Percentiles rank a stretch among this genome's conserved stretches.
phyloP scores from a whole-genome alignment of 2,113 vertebrate genomes.

The Tamias sibiricus region DNA sequence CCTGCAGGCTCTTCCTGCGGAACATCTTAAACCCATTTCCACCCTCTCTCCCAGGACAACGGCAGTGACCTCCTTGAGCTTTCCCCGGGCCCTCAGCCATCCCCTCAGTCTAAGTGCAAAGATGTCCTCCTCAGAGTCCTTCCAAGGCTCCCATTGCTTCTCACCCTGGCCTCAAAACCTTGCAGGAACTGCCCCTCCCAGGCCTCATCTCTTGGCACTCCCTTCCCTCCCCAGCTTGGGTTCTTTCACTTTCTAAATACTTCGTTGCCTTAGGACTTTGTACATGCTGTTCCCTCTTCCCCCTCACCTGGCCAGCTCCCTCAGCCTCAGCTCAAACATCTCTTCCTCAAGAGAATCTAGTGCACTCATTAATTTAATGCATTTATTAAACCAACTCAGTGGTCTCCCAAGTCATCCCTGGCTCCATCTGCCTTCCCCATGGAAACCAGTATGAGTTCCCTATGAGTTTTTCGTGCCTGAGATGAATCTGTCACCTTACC shows the following conservation, averaged over 20 bases:
- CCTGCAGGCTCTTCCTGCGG: not conserved
- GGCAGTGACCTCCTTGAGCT: not conserved
- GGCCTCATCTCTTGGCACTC: not conserved
- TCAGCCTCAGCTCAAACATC: not conserved
- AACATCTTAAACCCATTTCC: not conserved
- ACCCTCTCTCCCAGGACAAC: not conserved
- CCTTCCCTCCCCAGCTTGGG: not conserved
- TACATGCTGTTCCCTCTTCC: not conserved
- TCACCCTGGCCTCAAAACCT: not conserved
- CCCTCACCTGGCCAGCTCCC: not conserved
- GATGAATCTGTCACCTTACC: not conserved
- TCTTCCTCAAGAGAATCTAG: not conserved
- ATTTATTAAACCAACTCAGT: not conserved
- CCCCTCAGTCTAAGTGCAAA: not conserved
- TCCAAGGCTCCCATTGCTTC: not conserved
- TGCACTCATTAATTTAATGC: not conserved
- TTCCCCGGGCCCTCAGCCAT: not conserved
- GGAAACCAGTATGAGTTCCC: not conserved
- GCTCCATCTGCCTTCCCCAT: not conserved
- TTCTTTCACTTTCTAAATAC: constrained; percentile 52
- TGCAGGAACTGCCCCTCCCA: not conserved
- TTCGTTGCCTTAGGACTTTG: not conserved
- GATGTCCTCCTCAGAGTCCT: not conserved
- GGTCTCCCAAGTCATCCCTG: not conserved
- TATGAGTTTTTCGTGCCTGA: not conserved